Conservation (phyloP, 2,113 vertebrate genomes). For the Proterorhinus semilunaris region DNA sequence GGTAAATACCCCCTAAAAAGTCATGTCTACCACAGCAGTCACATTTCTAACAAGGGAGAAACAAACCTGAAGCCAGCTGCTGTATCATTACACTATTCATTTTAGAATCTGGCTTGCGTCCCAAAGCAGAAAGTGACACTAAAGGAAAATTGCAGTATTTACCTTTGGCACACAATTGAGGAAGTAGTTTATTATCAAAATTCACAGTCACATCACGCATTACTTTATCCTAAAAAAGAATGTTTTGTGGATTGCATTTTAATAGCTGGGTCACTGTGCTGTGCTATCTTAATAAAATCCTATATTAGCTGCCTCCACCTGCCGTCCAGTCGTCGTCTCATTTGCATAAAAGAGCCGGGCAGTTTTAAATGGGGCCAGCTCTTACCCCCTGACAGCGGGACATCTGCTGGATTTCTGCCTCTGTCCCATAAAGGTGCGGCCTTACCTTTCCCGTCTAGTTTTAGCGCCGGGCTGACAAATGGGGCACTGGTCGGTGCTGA, state of each 20-base stretch:
- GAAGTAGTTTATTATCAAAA: neutral
- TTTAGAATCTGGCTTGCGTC: neutral
- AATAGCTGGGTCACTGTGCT: neutral
- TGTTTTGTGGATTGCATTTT: conserved; percentile 1
- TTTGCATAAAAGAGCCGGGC: conserved; percentile 13
- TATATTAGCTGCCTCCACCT: conserved; percentile 7
- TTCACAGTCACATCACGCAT: neutral
- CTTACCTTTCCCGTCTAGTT: conserved; percentile 28
- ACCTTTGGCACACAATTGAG: neutral
- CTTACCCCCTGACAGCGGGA: conserved; percentile 15
- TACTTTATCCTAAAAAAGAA: conserved; percentile 7
- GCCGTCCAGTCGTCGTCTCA: conserved; percentile 6
- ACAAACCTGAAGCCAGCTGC: too few species aligned
- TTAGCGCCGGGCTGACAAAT: conserved; percentile 46
- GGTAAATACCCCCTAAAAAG: too few species aligned
- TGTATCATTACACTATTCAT: neutral
- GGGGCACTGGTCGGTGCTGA: conserved; percentile 40
- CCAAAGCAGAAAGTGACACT: neutral
- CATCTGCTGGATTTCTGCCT: conserved; percentile 18
- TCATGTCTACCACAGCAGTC: too few species aligned
- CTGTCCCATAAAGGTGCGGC: conserved; percentile 5
- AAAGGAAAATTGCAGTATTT: neutral
- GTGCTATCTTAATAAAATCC: conserved; percentile 8
- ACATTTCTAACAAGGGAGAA: too few species aligned
- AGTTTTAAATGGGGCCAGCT: conserved; percentile 24